These are phyloP conservation scores for Coleophora deauratella DNA, from an alignment of 2,888 invertebrate genomes.

Conservation along the genomic window DNA sequence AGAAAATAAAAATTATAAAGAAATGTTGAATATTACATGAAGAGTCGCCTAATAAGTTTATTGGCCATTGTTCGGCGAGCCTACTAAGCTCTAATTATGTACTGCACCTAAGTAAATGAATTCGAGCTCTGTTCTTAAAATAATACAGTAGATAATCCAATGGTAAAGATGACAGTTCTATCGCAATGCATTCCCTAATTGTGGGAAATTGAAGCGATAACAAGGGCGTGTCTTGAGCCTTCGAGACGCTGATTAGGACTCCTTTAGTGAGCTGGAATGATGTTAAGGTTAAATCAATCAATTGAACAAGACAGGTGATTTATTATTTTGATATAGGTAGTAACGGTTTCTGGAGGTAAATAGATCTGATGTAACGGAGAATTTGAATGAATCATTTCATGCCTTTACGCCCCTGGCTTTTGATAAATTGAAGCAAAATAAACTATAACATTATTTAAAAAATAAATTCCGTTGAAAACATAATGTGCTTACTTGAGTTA, in stretches of 20 bases:
- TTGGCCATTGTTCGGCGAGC: constrained; percentile 5
- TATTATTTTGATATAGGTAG: background rate
- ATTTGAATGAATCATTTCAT: too few species aligned
- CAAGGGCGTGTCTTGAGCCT: constrained; percentile 1
- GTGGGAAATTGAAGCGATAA: background rate
- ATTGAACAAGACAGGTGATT: background rate
- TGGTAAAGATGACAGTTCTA: too few species aligned
- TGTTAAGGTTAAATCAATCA: background rate
- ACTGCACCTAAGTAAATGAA: constrained; percentile 4
- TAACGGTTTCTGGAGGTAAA: too few species aligned
- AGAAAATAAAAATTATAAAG: constrained; percentile 12
- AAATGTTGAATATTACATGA: constrained; percentile 22
- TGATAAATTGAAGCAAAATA: too few species aligned
- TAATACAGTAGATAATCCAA: too few species aligned
- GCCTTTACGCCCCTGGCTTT: too few species aligned
- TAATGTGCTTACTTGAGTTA: too few species aligned
- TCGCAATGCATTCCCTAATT: too few species aligned
- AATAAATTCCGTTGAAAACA: too few species aligned
- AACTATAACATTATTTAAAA: too few species aligned
- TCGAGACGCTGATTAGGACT: too few species aligned
- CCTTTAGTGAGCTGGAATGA: background rate
- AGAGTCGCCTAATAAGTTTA: constrained; percentile 10
- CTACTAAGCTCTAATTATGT: constrained; percentile 3
- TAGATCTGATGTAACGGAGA: too few species aligned
- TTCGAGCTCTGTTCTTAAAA: background rate